Percentiles rank a stretch among this genome's conserved stretches.
Evolutionary conservation across 2,888 invertebrate genomes (phyloP).

Genomic region (Pomacea canaliculata): DNA sequence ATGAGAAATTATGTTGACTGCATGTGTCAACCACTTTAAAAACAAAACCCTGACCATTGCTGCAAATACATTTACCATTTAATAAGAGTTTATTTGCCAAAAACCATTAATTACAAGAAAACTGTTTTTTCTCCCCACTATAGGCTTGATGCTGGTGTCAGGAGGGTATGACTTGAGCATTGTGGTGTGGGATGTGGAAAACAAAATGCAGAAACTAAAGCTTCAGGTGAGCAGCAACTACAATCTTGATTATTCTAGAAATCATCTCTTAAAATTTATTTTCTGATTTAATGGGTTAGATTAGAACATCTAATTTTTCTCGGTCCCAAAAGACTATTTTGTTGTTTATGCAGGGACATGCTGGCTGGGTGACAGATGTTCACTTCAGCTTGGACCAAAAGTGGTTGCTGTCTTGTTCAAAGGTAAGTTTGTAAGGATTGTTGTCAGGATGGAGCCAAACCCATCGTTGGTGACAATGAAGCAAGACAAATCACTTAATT

Average conservation of each 20-base stretch:
- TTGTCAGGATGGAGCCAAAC: no score
- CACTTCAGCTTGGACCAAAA: slow-evolving; percentile 61
- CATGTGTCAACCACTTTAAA: no score
- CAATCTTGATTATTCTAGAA: neutral
- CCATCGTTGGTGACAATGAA: no score
- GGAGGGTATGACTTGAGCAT: slow-evolving; percentile 67
- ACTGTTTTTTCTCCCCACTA: neutral
- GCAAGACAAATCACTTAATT: no score
- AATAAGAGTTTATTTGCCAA: no score
- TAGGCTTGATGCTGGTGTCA: slow-evolving; percentile 63
- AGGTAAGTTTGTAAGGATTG: slow-evolving; percentile 42
- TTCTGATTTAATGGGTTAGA: neutral
- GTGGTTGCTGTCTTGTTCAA: slow-evolving; percentile 66
- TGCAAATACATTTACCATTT: no score
- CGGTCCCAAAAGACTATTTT: no score
- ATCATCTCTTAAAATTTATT: no score
- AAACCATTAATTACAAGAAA: no score
- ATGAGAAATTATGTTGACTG: no score
- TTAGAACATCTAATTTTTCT: no score
- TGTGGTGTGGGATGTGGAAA: slow-evolving; percentile 68
- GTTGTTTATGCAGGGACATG: slow-evolving; percentile 60
- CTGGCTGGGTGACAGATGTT: slow-evolving; percentile 68
- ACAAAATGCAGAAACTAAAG: slow-evolving; percentile 63
- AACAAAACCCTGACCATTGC: no score
- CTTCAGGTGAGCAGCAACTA: slow-evolving; percentile 57